A percentile compares a stretch with the other conserved stretches of the same genome.
Conservation (phyloP, 1,140 invertebrate genomes). For the Acyrthosiphon pisum region DNA sequence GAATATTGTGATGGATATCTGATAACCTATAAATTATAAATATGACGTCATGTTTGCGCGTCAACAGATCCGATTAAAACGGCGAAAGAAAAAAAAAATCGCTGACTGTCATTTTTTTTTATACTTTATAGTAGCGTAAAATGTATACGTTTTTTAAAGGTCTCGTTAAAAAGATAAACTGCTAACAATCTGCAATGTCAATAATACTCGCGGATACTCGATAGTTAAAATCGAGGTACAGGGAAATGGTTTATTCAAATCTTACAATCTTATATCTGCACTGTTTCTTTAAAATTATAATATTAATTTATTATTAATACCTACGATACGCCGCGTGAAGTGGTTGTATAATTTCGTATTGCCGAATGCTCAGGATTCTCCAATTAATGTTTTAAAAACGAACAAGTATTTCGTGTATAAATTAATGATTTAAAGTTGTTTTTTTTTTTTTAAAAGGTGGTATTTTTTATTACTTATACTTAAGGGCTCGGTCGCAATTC, state of each 20-base stretch:
- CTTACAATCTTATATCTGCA: neutral
- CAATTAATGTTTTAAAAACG: neutral
- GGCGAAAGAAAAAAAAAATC: neutral
- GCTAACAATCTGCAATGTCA: slow-evolving; percentile 5
- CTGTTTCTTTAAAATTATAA: neutral
- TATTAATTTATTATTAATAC: neutral
- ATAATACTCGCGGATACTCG: neutral
- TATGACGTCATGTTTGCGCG: neutral
- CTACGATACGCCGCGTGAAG: neutral
- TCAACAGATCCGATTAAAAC: neutral
- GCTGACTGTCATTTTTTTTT: neutral
- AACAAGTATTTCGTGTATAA: no score
- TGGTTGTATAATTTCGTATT: neutral
- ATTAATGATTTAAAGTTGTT: no score
- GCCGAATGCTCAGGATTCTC: neutral
- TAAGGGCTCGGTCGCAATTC: no score
- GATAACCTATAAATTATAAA: neutral
- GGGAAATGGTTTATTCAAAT: neutral
- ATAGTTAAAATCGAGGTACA: neutral
- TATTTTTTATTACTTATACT: no score
- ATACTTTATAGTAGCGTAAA: neutral
- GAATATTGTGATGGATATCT: neutral
- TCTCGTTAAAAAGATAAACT: slow-evolving; percentile 27
- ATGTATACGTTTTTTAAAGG: slow-evolving; percentile 2
- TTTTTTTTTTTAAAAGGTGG: no score